phyloP scores from a whole-genome alignment of 2,113 vertebrate genomes.

The Heterocephalus glaber region DNA sequence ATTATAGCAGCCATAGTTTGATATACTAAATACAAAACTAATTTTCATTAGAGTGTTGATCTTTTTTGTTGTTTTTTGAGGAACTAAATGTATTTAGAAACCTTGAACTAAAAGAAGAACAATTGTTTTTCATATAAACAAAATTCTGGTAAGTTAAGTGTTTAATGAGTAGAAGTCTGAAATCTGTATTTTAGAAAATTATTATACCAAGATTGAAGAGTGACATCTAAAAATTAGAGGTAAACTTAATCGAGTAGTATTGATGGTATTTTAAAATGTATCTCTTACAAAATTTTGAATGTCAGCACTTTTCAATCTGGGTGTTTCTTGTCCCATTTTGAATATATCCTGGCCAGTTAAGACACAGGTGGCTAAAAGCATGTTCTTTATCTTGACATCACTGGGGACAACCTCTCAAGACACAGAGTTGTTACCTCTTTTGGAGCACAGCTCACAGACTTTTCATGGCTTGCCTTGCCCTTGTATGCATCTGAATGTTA shows the following conservation, averaged over 20 bases:
- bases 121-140: neutral
- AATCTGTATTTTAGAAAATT: neutral
- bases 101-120: neutral
- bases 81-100: neutral
- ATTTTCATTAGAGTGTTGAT: neutral
- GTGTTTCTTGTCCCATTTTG: neutral
- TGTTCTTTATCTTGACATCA: neutral
- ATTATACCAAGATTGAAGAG: neutral
- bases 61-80: neutral
- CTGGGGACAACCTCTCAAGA: neutral
- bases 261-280: neutral
- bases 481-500: neutral
- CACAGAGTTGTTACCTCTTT: neutral
- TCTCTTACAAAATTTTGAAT: neutral
- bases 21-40: neutral
- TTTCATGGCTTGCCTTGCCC: neutral
- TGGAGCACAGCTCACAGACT: neutral
- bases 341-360: neutral
- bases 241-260: neutral
- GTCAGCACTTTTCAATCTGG: neutral
- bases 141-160: neutral
- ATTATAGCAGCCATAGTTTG: neutral
- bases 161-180: neutral
- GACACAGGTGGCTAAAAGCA: neutral
- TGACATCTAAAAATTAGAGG: neutral